A percentile compares a stretch with the other conserved stretches of the same genome.
phyloP scores from a whole-genome alignment of 2,888 invertebrate species.

The Orthonychiurus folsomi region DNA sequence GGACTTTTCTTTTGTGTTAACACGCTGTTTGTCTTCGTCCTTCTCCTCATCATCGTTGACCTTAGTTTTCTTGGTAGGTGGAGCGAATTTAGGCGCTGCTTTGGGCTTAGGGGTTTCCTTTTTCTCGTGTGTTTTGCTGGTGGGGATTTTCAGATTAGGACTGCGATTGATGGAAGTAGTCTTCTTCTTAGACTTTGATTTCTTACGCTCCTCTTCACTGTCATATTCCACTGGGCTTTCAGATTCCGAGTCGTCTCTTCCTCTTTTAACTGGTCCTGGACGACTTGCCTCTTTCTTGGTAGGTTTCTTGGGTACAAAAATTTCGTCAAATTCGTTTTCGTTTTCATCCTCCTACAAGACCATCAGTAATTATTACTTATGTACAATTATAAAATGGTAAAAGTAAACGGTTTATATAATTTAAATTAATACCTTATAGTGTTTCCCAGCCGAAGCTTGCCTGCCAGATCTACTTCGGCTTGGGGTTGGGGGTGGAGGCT shows the following conservation, averaged over 20 bases:
- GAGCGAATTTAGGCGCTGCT: not conserved
- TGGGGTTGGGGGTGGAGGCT: not conserved
- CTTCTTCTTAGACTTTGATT: constrained; percentile 6
- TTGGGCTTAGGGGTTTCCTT: not conserved
- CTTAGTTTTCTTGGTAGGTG: constrained; percentile 9
- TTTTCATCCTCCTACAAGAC: not conserved
- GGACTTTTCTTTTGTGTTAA: too few species aligned
- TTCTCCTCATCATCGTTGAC: constrained; percentile 7
- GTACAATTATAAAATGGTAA: not conserved
- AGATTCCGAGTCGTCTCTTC: not conserved
- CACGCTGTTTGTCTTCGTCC: too few species aligned
- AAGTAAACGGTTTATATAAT: not conserved
- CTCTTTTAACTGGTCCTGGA: not conserved
- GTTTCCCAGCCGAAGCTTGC: constrained; percentile 3
- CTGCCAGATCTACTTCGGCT: not conserved
- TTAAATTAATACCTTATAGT: not conserved
- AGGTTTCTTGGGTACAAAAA: not conserved
- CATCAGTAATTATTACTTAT: not conserved
- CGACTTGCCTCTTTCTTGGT: not conserved
- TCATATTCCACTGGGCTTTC: constrained; percentile 2
- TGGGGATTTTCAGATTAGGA: not conserved
- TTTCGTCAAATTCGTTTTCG: not conserved
- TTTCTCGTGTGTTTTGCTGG: not conserved
- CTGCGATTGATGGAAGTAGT: not conserved
- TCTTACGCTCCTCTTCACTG: constrained; percentile 9